Evolutionary conservation across 2,113 vertebrate genomes (phyloP), one percentile per base, ranked within the genome.

Genomic region (Sula dactylatra): DNA sequence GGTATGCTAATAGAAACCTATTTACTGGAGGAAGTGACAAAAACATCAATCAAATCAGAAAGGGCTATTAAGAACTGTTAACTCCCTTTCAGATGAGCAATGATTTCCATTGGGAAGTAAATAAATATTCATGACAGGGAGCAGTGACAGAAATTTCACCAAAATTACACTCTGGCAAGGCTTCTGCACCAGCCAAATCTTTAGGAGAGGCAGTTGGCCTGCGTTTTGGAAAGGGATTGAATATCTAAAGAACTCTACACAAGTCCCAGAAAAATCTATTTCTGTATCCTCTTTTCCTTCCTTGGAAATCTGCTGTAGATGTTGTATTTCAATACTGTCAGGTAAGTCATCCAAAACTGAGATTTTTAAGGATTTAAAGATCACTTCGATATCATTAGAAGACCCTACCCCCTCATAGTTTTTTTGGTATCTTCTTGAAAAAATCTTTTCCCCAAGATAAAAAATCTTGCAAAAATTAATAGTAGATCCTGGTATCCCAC

Each of bases 1-100:
- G 96, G 95, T 98, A 98, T 98, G 98, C 98, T 98, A 98, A 98
- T 98, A 85, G 97, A 97, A 98, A 97, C 97, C 98, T 98, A 98
- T 98, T 98, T 98, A 98, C 98, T 98, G 97, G 97, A 97, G 97
- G 97, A 98, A 98, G 98, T 98, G 98, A 98, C 98, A 98, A 98
- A 98, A 98, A 98, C 98, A 98, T 98, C 98, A 98, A 98, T 98
- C 98, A 98, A 97, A 98, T 98, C 97, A 98, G 98, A 98, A 98
- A 97, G 97, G 97, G 97, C 98, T 98, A 98, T 98, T 98, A 98
- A 98, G 97, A 96, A 98, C 97, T 97, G 98, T 98, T 98, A 98
- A 98, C 98, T 98, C 98, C 98, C 98, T 98, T 98, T 98, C 98
- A 98, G 97, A 98, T 98, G 98, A 98, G 97, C 98, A 98, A 98